phyloP scores from a whole-genome alignment of 1,140 invertebrate genomes.

The Hylaeus volcanicus region DNA sequence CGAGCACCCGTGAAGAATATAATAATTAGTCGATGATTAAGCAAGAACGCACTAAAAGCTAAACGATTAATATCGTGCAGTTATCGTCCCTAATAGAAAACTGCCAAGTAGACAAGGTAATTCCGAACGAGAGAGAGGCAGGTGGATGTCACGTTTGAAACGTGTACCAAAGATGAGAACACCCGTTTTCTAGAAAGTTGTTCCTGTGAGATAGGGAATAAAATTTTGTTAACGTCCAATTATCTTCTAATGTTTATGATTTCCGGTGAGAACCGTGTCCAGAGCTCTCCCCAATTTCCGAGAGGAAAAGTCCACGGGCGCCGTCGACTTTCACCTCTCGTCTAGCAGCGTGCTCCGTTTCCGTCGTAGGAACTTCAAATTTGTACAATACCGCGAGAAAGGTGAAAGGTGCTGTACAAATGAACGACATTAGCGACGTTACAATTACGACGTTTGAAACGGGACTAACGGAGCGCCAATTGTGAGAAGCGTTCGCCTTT shows the following conservation, averaged over 20 bases:
- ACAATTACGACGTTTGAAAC: slow-evolving; percentile 31
- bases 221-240: not conserved
- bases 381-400: slow-evolving; percentile 33
- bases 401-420: slow-evolving; percentile 42
- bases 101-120: too few species aligned
- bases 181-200: not conserved
- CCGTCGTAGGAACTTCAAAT: slow-evolving; percentile 40
- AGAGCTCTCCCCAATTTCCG: slow-evolving; percentile 10
- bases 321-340: slow-evolving; percentile 47
- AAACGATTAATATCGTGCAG: too few species aligned
- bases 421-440: slow-evolving; percentile 6
- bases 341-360: slow-evolving; percentile 11
- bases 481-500: not conserved
- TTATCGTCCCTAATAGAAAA: not conserved
- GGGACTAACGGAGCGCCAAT: not conserved
- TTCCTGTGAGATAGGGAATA: not conserved
- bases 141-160: not conserved
- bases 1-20: too few species aligned
- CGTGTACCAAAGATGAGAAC: too few species aligned
- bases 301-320: slow-evolving; percentile 3
- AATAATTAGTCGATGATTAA: too few species aligned
- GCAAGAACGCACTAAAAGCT: too few species aligned
- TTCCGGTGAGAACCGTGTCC: not conserved
- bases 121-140: too few species aligned
- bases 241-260: not conserved